Percentiles rank a stretch among this genome's conserved stretches.
Evolutionary conservation across 2,113 vertebrate species (phyloP).

Genomic region (Poicephalus gulielmi): DNA sequence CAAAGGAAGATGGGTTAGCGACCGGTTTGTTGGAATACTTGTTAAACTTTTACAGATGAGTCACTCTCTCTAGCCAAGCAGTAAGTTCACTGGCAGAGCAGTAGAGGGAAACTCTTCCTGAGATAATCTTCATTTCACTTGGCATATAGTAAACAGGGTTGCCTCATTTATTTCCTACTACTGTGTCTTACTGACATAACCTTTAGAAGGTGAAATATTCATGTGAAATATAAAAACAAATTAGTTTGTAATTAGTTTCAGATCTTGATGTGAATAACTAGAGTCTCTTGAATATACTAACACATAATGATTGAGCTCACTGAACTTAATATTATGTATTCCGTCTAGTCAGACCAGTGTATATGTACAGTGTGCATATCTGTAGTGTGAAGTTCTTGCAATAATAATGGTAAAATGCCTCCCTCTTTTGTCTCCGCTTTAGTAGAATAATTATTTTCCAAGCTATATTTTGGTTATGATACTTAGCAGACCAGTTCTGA

Average conservation of each 20-base stretch:
- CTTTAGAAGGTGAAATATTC: slow-evolving; percentile 41
- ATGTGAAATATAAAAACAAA: slow-evolving; percentile 12
- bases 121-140: neutral
- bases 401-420: neutral
- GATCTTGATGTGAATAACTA: slow-evolving; percentile 15
- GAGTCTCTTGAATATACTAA: neutral
- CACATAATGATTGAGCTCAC: neutral
- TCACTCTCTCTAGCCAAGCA: neutral
- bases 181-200: neutral
- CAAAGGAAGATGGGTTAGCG: neutral
- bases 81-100: neutral
- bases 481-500: neutral
- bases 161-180: slow-evolving; percentile 24
- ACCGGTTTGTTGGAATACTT: neutral
- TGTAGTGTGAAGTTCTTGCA: neutral
- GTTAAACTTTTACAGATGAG: neutral
- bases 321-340: neutral
- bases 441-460: neutral
- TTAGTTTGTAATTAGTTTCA: slow-evolving; percentile 33
- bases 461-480: neutral
- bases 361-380: neutral
- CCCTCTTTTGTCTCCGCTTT: neutral
- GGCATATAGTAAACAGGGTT: neutral
- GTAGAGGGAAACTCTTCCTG: neutral
- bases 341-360: neutral